Percentiles rank a stretch among this genome's conserved stretches.
Conservation (phyloP, 2,888 invertebrate genomes). For the Coenonympha arcania region DNA sequence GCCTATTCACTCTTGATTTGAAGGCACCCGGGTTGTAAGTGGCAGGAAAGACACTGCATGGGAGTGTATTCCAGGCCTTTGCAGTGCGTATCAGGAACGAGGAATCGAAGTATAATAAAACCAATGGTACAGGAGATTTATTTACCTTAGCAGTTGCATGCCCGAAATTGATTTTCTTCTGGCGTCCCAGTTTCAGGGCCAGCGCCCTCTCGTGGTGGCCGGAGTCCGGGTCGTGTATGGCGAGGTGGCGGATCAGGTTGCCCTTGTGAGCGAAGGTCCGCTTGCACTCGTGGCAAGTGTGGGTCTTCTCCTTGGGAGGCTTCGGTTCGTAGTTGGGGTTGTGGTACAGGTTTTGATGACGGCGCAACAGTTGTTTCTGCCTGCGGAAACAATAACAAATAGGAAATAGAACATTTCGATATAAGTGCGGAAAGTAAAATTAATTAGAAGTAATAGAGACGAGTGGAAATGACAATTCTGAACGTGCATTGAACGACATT, state of each 20-base stretch:
- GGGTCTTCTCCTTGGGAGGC: constrained; percentile 89
- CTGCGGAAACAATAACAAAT: constrained; percentile 59
- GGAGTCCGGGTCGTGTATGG: constrained; percentile 90
- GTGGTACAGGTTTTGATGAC: constrained; percentile 94
- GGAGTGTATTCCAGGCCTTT: no score
- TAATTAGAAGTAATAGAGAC: no score
- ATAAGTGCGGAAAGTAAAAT: not conserved
- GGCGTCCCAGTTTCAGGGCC: constrained; percentile 84
- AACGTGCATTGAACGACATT: no score
- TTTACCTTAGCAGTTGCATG: constrained; percentile 61
- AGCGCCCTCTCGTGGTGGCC: constrained; percentile 81
- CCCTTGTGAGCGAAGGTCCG: constrained; percentile 89
- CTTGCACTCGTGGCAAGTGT: constrained; percentile 87
- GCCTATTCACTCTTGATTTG: no score
- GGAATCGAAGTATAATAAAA: no score
- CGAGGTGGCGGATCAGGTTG: constrained; percentile 93
- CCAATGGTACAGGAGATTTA: not conserved
- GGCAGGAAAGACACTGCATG: no score
- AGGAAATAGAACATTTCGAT: no score
- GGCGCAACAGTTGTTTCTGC: constrained; percentile 90
- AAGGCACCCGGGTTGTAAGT: no score
- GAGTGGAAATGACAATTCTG: no score
- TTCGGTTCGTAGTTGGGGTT: constrained; percentile 92
- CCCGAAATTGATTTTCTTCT: constrained; percentile 80
- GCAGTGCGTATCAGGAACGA: no score